Base-by-base conservation (phyloP, 2,113 vertebrate genomes). In the Verasper variegatus region DNA sequence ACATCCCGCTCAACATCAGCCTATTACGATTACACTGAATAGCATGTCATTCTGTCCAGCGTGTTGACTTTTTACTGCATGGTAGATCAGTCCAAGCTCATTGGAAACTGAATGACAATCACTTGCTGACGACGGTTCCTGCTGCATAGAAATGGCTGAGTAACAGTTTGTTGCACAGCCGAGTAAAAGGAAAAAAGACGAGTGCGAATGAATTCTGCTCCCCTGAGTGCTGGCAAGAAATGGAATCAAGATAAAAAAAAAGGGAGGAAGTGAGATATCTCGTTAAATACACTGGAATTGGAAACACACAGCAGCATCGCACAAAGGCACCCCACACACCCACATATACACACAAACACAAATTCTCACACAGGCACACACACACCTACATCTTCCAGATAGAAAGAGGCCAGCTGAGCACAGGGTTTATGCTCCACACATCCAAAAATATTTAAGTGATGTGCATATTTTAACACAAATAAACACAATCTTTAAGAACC, bases 261-360 rank as follows among this genome's bases (percentile, higher is more conserved):
- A 31, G 31, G 64, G 60, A 74, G 75, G 80, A 78, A 82, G 83
- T 75, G 83, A 86, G 86, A 89, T 91, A 86, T 86, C 86, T 92
- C 71, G 72, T 88, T 92, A 92, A 92, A 91, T 86, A 91, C 82
- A 80, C 80, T 74, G 80, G 86, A 86, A 91, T 82, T 90, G 86
- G 87, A 92, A 88, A 89, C 91, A 89, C 68, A 81, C 71, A 83
- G 86, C 59, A 71, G 78, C 83, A 47, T 23, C 52, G 31, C 78
- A 81, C 76, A 82, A 60, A 60, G 26, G 54, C 72, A 12, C 62
- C 42, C 51, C 55, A 12, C 11, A 14, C 18, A 37, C 35, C 35
- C 35, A 37, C 35, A 37, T 15, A 2, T 8, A 27, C 42, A 73
- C 27, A 69, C 61, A 57, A 31, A 6, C 18, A 52, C 60, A 63